Conservation (phyloP, 1,140 invertebrate genomes). For the Dendrolimus punctatus region DNA sequence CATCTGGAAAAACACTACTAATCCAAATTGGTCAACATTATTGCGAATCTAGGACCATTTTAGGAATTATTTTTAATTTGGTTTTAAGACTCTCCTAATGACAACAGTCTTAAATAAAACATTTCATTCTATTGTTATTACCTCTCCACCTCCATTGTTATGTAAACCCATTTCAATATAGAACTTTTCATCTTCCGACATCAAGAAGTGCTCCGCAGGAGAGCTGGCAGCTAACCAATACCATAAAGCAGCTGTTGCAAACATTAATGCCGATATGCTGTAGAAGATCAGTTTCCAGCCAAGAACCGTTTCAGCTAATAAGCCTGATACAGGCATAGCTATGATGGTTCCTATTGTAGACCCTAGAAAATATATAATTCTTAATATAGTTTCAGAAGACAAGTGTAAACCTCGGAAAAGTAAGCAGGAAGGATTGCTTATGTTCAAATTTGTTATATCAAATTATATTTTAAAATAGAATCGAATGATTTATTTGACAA, state of each 20-base stretch:
- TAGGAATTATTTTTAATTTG: too few species aligned
- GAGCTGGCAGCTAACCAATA: constrained; percentile 76
- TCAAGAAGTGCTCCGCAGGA: constrained; percentile 75
- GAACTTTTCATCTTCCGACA: constrained; percentile 73
- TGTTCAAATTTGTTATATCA: neutral
- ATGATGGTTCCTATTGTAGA: constrained; percentile 82
- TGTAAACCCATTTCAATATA: constrained; percentile 73
- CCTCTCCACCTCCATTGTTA: neutral
- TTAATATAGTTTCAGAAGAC: neutral
- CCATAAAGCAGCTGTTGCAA: constrained; percentile 77
- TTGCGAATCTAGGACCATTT: too few species aligned
- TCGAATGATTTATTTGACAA: too few species aligned
- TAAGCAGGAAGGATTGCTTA: neutral
- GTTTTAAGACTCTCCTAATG: too few species aligned
- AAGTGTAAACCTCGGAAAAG: neutral
- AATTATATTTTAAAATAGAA: neutral
- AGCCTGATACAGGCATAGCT: constrained; percentile 79
- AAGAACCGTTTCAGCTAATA: constrained; percentile 73
- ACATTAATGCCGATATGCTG: constrained; percentile 76
- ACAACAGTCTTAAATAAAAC: too few species aligned
- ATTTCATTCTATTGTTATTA: too few species aligned
- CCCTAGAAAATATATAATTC: constrained; percentile 53
- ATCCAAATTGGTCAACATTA: too few species aligned
- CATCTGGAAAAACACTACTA: too few species aligned
- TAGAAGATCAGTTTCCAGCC: constrained; percentile 90